phyloP scores from a whole-genome alignment of 1,140 invertebrate species.

The Drosophila cardini region DNA sequence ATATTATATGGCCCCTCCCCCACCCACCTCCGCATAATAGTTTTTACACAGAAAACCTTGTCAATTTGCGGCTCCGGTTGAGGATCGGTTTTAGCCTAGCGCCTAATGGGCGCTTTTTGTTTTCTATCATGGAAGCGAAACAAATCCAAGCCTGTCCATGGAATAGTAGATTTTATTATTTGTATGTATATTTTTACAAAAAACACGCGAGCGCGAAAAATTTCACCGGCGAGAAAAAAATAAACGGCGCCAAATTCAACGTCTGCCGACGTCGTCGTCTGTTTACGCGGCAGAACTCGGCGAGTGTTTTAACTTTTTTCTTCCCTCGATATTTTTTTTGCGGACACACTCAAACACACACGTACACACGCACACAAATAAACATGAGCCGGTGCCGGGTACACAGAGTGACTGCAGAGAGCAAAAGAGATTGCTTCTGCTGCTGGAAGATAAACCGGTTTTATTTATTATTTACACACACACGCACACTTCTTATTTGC shows the following conservation, averaged over 20 bases:
- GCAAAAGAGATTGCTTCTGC: conserved; percentile 17
- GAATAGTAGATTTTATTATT: conserved; percentile 5
- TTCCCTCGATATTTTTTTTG: conserved; percentile 43
- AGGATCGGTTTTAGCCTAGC: conserved; percentile 35
- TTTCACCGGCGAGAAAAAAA: conserved; percentile 65
- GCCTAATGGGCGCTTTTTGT: conserved; percentile 41
- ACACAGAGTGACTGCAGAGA: conserved; percentile 30
- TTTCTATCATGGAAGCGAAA: conserved; percentile 32
- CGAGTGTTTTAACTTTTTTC: conserved; percentile 27
- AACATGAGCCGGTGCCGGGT: conserved; percentile 64
- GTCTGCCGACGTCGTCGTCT: conserved; percentile 55
- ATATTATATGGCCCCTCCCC: neutral
- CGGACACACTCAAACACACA: conserved; percentile 36
- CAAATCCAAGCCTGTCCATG: conserved; percentile 6
- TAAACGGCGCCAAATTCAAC: conserved; percentile 75
- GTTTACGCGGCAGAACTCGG: conserved; percentile 56
- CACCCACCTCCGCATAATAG: conserved; percentile 73
- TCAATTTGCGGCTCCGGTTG: conserved; percentile 35
- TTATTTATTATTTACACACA: conserved; percentile 41
- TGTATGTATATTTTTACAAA: conserved; percentile 10
- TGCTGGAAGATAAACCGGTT: conserved; percentile 61
- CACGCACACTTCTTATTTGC: conserved; percentile 10
- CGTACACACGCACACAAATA: conserved; percentile 49
- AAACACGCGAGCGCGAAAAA: conserved; percentile 39
- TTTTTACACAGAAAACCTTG: conserved; percentile 67